Percentiles rank a stretch among this genome's conserved stretches.
These are phyloP conservation scores for Sphaeridia pumilis DNA, from an alignment of 2,888 invertebrate genomes.

Conservation along the genomic window DNA sequence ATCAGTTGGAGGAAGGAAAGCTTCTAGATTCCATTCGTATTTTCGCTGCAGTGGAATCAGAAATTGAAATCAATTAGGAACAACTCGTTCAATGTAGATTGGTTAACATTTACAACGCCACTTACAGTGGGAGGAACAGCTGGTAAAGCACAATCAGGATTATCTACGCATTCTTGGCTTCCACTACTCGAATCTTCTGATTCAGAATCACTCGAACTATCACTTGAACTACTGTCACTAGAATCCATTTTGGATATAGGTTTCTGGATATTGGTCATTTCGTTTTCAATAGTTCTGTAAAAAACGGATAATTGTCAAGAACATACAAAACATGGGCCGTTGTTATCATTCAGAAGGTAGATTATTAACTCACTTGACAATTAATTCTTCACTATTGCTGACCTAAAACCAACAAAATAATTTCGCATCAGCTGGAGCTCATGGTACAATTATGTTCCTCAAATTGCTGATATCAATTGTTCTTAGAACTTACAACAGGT, in stretches of 20 bases:
- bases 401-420: no score
- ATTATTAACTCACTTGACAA: slow-evolving; percentile 14
- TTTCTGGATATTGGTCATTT: slow-evolving; percentile 31
- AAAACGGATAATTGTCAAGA: no score
- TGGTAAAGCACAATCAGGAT: slow-evolving; percentile 18
- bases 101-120: no score
- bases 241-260: slow-evolving; percentile 33
- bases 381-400: no score
- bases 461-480: slow-evolving; percentile 24
- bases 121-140: slow-evolving; percentile 25
- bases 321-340: no score
- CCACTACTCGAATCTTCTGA: slow-evolving; percentile 36
- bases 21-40: no score
- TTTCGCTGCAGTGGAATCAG: no score
- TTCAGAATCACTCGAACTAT: slow-evolving; percentile 28
- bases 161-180: slow-evolving; percentile 30
- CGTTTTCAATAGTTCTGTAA: slow-evolving; percentile 20
- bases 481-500: slow-evolving; percentile 18
- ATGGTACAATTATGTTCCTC: not conserved
- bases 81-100: no score
- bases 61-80: no score
- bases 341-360: no score
- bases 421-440: no score
- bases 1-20: slow-evolving; percentile 21
- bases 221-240: slow-evolving; percentile 35